Base-by-base conservation (phyloP, 2,797 vertebrate genomes). In the Phrynocephalus vlangalii region DNA sequence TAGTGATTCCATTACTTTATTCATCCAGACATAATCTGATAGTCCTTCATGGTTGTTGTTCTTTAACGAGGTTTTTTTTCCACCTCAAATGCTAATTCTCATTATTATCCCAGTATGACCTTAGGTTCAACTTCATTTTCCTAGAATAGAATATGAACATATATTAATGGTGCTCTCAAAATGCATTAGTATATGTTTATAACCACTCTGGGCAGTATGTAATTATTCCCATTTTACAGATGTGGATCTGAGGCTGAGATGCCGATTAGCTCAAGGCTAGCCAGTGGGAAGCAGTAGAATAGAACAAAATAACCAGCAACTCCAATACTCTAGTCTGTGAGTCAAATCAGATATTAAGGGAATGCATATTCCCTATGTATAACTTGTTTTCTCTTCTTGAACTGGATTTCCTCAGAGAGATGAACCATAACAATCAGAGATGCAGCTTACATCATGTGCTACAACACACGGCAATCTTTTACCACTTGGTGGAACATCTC, bases 151-250 rank as follows among this genome's bases (percentile, higher is more conserved):
- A 82, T 75, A 67, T 50, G 56, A 44, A 75, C 44, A 60, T 73
- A 60, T 80, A 63, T 81, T 81, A 80, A 73, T 63, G 68, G 15
- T 79, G 30, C 22, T 11, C 48, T 79, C 22, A 66, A 73, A 44
- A 9, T 82, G 28, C 38, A 76, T 75, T 82, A 82, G 18, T 75
- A 82, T 18, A 28, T 28, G 63, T 66, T 5, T 75, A 82, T 67
- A 70, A 70, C 44, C 11, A 79, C n/a, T 28, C n/a, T 56, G n/a
- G 75, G 44, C 48, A 79, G 70, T 70, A 38, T 68, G 28, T 85
- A 79, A 70, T 85, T 70, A 70, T 85, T 30, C n/a, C 44, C 66
- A 85, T 79, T 85, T 85, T 79, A 79, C 66, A 70, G 44, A 79
- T 70, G n/a, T 70, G n/a, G 6, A 68, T 52, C 75, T 68, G 11